These are phyloP conservation scores for Penelope pileata DNA, from an alignment of 2,113 vertebrate species.

Conservation along the genomic window DNA sequence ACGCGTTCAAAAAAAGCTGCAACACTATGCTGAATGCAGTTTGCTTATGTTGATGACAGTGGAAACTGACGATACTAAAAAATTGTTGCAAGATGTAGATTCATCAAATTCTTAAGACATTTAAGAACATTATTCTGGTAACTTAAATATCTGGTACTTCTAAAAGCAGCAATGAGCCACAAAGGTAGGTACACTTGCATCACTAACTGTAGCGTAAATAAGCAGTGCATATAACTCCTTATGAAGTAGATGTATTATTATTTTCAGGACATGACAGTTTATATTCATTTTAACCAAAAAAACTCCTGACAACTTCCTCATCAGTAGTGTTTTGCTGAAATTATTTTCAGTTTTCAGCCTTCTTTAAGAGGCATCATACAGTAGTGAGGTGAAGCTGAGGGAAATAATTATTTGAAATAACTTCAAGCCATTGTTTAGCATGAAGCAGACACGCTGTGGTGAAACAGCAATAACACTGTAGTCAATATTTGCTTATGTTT, in stretches of 20 bases:
- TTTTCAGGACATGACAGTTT: background rate
- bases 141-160: background rate
- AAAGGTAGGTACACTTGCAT: background rate
- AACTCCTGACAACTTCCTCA: background rate
- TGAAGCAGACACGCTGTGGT: background rate
- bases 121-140: background rate
- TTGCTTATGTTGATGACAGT: background rate
- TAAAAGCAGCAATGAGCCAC: background rate
- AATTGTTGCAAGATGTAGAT: background rate
- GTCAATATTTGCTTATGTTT: background rate
- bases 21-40: background rate
- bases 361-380: background rate
- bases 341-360: background rate
- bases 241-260: background rate
- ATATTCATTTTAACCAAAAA: background rate
- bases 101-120: background rate
- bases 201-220: background rate
- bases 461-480: background rate
- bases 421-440: background rate
- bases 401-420: background rate
- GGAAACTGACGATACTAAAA: background rate
- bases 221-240: background rate
- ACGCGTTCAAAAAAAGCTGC: background rate
- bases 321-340: background rate
- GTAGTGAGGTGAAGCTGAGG: background rate